These are phyloP conservation scores for Dugesia japonica DNA, from an alignment of 2,888 invertebrate species.

Conservation along the genomic window DNA sequence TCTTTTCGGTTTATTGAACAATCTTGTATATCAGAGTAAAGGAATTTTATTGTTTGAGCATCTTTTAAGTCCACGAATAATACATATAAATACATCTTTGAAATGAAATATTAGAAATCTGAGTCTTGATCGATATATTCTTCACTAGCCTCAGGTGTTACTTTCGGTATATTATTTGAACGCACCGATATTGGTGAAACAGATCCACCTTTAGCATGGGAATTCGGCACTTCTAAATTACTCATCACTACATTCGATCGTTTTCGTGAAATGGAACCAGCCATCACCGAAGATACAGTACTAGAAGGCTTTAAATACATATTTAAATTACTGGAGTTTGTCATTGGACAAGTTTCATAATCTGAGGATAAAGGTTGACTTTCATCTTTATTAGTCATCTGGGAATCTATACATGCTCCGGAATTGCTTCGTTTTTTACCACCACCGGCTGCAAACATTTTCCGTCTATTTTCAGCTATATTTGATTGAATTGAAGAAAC, in stretches of 20 bases:
- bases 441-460: slow-evolving; percentile 26
- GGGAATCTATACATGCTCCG: not conserved
- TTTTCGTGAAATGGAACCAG: slow-evolving; percentile 20
- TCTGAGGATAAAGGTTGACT: not conserved
- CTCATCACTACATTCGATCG: not conserved
- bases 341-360: not conserved
- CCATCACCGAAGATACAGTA: not conserved
- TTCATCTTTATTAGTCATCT: not conserved
- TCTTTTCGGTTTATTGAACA: not conserved
- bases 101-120: slow-evolving; percentile 7
- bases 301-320: not conserved
- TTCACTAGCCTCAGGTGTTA: slow-evolving; percentile 6
- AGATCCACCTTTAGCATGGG: not conserved
- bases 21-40: not conserved
- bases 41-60: not conserved
- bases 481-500: not conserved
- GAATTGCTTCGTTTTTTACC: slow-evolving; percentile 28
- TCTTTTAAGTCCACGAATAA: not conserved
- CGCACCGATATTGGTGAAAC: not conserved
- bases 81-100: slow-evolving; percentile 10
- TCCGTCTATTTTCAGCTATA: slow-evolving; percentile 24
- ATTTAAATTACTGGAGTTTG: not conserved
- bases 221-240: not conserved
- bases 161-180: not conserved
- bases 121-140: not conserved